Conservation (phyloP, 2,113 vertebrate genomes). For the Petrocephalus microphthalmus region DNA sequence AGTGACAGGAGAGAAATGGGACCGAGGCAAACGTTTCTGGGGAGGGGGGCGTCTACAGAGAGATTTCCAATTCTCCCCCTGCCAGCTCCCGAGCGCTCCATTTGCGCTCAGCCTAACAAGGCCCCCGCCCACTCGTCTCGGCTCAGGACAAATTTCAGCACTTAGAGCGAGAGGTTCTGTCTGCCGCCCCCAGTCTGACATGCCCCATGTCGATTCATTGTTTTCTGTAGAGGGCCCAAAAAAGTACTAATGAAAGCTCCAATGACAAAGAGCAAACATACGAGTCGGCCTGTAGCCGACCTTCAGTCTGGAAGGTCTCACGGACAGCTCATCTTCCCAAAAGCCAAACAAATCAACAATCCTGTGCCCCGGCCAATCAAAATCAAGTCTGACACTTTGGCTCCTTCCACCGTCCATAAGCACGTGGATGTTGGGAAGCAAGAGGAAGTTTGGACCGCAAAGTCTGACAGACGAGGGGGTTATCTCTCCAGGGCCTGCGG, state of each 20-base stretch:
- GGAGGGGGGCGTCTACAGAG: background rate
- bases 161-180: background rate
- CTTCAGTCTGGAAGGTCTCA: background rate
- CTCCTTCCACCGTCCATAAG: background rate
- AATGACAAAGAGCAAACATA: slow-evolving; percentile 3
- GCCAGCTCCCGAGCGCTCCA: background rate
- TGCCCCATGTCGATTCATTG: background rate
- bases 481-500: background rate
- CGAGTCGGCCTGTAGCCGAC: background rate
- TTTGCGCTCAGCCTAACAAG: background rate
- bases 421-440: background rate
- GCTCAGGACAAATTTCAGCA: background rate
- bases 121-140: background rate
- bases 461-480: background rate
- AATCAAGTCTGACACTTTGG: background rate
- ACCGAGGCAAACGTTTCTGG: background rate
- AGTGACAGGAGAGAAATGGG: background rate
- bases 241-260: background rate
- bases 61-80: background rate
- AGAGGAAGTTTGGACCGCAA: background rate
- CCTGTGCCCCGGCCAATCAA: background rate
- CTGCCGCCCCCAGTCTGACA: background rate
- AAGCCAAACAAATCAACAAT: background rate
- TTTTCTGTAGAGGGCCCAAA: slow-evolving; percentile 10
- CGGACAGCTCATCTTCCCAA: background rate